Evolutionary conservation across 2,888 invertebrate genomes (phyloP), one percentile per base, ranked within the genome.

Genomic region (Acheta domesticus): DNA sequence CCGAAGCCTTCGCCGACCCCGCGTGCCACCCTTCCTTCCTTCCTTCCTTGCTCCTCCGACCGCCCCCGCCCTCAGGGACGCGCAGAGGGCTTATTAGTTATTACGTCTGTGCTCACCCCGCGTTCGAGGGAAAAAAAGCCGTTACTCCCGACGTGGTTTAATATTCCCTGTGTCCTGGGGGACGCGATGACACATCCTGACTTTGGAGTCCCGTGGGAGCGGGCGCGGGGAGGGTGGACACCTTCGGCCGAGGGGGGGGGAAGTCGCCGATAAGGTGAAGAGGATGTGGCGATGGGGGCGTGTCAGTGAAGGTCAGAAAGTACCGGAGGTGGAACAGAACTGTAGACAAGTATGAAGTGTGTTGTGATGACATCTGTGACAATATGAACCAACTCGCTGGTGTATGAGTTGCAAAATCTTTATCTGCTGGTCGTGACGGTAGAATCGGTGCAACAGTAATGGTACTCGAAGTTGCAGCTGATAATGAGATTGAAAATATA

Each of bases 121-220:
- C 16, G n/a, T 62, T n/a, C n/a, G n/a, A n/a, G n/a, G 62, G 16
- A n/a, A 62, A 62, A 62, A 62, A 62, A 62, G n/a, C 62, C n/a
- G 62, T 62, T 62, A 62, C 62, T 62, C 62, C 62, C 62, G 62
- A 12, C 62, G 62, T 62, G 62, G 62, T 62, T 62, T 62, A 62
- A 62, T 62, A 62, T 62, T 62, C 62, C 62, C 62, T 62, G 16
- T 62, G 62, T 62, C 62, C 62, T 62, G n/a, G 62, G 62, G 62
- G 62, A n/a, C n/a, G 62, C 62, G 62, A 62, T 62, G 62, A 62
- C 62, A 62, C 62, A 62, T 62, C n/a, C 62, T 62, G 62, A 62
- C 62, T 62, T 62, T n/a, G 62, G 62, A 62, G n/a, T 62, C 62
- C 62, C 62, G 62, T 62, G 62, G 62, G 62, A 62, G 14, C 11